Evolutionary conservation across 2,113 vertebrate species (phyloP), one percentile per base, ranked within the genome.

Genomic region (Aspiorhynchus laticeps): DNA sequence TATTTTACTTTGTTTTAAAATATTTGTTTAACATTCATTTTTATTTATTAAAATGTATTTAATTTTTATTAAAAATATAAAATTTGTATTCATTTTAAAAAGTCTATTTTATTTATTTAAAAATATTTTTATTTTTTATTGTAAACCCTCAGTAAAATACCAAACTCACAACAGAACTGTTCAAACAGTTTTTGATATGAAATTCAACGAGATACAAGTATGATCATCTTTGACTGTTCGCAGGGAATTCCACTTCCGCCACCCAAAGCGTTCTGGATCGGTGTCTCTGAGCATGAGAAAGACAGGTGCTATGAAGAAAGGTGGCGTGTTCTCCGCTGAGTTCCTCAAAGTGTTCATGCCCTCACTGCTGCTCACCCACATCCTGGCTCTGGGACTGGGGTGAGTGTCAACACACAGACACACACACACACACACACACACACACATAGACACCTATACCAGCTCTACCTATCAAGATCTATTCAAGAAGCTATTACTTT

Each of bases 341-440:
- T 98, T 99, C 91, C 96, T 99, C 88, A 99, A 99, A 93, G 96
- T 99, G 89, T 97, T 98, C 94, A 97, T 99, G 91, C 98, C 98
- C 26, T 99, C 97, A 59, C 95, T 99, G 87, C 95, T 99, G 94
- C 96, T 99, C 88, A 98, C 98, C 85, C 98, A 99, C 89, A 97
- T 99, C 92, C 93, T 99, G 89, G 98, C 97, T 92, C 93, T 99
- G 90, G 98, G 98, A 85, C 91, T 99, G 12, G 98, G 98, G 98
- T 99, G 90, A 95, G 97, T 96, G 51, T 48, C 21, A 7, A n/a
- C 33, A 78, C 69, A 73, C 2, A 43, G 38, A 14, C 38, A 19
- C 17, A 56, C 51, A 56, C 51, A 56, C 38, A 75, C 17, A 73
- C 26, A 38, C 41, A 31, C 19, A 77, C 31, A 71, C 1, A 12